These are phyloP conservation scores for Neoniphon sammara DNA, from an alignment of 2,797 vertebrate species.

Conservation along the genomic window DNA sequence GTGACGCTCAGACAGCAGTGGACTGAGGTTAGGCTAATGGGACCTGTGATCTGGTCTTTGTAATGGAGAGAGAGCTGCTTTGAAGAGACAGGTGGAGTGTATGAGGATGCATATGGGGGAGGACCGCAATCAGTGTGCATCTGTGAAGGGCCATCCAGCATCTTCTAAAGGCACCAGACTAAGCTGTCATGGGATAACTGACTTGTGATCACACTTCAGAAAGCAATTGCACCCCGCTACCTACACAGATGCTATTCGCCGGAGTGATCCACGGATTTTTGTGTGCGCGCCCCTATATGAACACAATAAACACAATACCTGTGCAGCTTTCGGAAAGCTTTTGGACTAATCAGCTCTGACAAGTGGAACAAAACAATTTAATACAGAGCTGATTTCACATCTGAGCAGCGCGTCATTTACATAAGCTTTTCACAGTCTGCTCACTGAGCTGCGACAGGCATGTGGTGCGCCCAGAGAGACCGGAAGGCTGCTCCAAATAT, in stretches of 20 bases:
- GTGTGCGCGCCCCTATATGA: slow-evolving; percentile 45
- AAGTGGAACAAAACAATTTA: slow-evolving; percentile 85
- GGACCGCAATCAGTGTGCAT: slow-evolving; percentile 66
- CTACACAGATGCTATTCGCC: slow-evolving; percentile 71
- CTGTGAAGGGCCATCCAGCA: slow-evolving; percentile 66
- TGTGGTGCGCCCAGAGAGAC: slow-evolving; percentile 77
- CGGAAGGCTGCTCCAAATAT: slow-evolving; percentile 73
- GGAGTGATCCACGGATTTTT: slow-evolving; percentile 62
- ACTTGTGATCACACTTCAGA: slow-evolving; percentile 75
- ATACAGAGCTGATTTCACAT: slow-evolving; percentile 84
- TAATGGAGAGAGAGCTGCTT: slow-evolving; percentile 53
- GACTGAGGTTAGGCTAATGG: slow-evolving; percentile 60
- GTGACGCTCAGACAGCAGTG: slow-evolving; percentile 44
- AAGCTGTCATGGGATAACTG: slow-evolving; percentile 74
- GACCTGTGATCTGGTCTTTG: slow-evolving; percentile 67
- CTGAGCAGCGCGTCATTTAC: slow-evolving; percentile 81
- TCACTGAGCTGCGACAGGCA: slow-evolving; percentile 81
- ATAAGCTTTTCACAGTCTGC: slow-evolving; percentile 83
- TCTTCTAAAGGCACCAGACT: slow-evolving; percentile 65
- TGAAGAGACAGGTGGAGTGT: slow-evolving; percentile 70
- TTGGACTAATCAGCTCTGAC: slow-evolving; percentile 83
- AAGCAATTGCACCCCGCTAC: slow-evolving; percentile 75
- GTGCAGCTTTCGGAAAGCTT: slow-evolving; percentile 73
- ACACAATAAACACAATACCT: slow-evolving; percentile 82
- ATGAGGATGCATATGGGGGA: slow-evolving; percentile 54